These are phyloP conservation scores for Prinia subflava DNA, from an alignment of 2,113 vertebrate genomes.

Conservation along the genomic window DNA sequence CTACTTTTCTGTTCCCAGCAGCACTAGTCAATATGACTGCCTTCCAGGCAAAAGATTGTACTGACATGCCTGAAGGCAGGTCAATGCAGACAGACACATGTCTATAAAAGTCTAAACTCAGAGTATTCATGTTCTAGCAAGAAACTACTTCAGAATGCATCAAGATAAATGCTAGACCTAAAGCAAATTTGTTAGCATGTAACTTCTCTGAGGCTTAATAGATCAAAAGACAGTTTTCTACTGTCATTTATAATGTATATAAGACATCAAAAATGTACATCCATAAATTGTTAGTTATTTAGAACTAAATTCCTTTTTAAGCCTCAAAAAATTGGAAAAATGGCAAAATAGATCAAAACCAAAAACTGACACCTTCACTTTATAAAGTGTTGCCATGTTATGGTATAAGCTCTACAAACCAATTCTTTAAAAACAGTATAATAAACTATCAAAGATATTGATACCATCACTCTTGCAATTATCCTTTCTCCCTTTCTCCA, in stretches of 20 bases:
- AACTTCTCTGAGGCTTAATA: neutral
- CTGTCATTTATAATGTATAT: neutral
- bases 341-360: neutral
- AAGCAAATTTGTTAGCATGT: neutral
- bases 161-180: neutral
- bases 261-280: neutral
- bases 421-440: neutral
- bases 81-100: neutral
- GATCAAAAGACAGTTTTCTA: neutral
- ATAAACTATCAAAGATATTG: neutral
- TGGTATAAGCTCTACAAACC: neutral
- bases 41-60: neutral
- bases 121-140: neutral
- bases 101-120: neutral
- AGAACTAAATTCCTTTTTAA: neutral
- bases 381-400: neutral
- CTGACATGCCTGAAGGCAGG: neutral
- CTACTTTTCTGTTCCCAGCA: neutral
- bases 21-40: neutral
- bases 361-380: neutral
- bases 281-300: neutral
- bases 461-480: neutral
- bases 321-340: neutral
- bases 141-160: neutral
- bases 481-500: neutral